phyloP scores from a whole-genome alignment of 2,797 vertebrate genomes.

The Leuciscus waleckii region DNA sequence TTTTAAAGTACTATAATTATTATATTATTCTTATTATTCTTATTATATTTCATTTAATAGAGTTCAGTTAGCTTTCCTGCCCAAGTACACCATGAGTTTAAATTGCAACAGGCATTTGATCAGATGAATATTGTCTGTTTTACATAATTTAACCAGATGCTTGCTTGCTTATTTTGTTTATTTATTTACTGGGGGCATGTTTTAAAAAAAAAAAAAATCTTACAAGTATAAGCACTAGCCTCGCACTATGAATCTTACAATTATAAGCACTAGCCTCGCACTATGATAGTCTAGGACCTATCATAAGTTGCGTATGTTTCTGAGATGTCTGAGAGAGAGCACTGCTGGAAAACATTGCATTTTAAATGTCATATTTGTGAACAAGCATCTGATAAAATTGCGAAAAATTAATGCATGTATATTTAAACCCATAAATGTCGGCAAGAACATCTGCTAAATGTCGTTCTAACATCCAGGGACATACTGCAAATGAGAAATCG shows the following conservation, averaged over 20 bases:
- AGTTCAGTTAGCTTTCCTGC: neutral
- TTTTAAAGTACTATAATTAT: neutral
- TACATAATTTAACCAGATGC: neutral
- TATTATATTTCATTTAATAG: neutral
- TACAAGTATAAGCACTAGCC: too few relatives aligned
- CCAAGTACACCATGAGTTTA: neutral
- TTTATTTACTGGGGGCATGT: neutral
- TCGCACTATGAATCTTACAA: too few relatives aligned
- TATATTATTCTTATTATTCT: neutral
- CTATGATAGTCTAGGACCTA: neutral
- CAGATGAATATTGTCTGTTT: neutral
- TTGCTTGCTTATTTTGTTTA: neutral
- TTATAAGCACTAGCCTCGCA: too few relatives aligned
- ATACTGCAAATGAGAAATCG: neutral
- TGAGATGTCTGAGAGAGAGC: neutral
- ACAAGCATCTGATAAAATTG: neutral
- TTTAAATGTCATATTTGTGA: neutral
- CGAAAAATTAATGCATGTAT: too few relatives aligned
- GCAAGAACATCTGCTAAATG: slow-evolving; percentile 7
- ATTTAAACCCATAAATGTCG: neutral
- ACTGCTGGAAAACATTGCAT: neutral
- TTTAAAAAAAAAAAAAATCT: too few relatives aligned
- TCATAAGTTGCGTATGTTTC: neutral
- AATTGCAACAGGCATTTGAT: neutral
- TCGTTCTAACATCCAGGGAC: neutral